Percentiles rank a stretch among this genome's conserved stretches.
Evolutionary conservation across 2,888 invertebrate species (phyloP).

Genomic region (Phrixothrix hirtus): DNA sequence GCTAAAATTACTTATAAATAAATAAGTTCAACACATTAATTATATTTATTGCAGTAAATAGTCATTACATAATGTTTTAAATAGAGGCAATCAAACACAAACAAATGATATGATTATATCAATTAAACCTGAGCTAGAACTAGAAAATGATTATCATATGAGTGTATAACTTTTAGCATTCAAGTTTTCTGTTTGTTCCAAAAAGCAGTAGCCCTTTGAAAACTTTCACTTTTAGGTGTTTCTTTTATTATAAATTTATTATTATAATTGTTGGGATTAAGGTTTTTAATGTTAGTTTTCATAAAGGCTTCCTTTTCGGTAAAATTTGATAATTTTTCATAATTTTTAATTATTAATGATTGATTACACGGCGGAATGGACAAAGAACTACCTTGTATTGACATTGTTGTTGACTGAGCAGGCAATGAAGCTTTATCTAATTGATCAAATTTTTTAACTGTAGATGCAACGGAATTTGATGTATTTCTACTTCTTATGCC

Average conservation of each 20-base stretch:
- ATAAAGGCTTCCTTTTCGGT: too few species aligned
- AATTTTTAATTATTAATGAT: too few species aligned
- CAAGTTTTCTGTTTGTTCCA: constrained; percentile 49
- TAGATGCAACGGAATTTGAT: constrained; percentile 47
- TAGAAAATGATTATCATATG: not conserved
- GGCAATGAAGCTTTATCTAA: too few species aligned
- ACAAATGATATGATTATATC: not conserved
- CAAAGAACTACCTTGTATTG: too few species aligned
- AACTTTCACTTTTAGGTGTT: constrained; percentile 51
- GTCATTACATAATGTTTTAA: not conserved
- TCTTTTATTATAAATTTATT: constrained; percentile 34
- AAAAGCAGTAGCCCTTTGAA: constrained; percentile 54
- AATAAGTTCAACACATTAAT: too few species aligned
- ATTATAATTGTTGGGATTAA: not conserved
- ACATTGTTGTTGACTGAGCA: too few species aligned
- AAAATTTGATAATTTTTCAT: too few species aligned
- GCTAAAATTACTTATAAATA: too few species aligned
- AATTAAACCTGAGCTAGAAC: constrained; percentile 3
- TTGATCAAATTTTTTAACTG: constrained; percentile 51
- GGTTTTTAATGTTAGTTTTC: too few species aligned
- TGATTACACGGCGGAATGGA: not conserved
- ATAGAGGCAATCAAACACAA: not conserved
- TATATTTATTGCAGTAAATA: too few species aligned
- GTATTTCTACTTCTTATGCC: constrained; percentile 48
- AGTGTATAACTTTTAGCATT: not conserved